Evolutionary conservation across 2,797 vertebrate species (phyloP).

Genomic region (Chelon labrosus): DNA sequence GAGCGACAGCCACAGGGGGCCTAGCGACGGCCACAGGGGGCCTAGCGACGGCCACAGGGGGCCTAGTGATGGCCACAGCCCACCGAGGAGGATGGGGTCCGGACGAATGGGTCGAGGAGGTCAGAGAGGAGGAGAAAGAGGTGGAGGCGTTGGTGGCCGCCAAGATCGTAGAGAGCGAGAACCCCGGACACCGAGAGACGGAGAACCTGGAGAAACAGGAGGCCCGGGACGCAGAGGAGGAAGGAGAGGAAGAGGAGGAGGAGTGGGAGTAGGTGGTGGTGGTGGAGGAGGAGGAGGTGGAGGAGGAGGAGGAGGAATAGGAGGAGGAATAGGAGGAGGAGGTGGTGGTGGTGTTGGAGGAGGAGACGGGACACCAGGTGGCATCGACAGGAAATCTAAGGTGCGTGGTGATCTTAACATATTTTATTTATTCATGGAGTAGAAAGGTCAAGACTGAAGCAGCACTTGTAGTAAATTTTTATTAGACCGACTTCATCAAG

Average conservation of each 20-base stretch:
- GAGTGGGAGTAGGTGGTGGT: slow-evolving; percentile 42
- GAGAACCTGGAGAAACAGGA: slow-evolving; percentile 63
- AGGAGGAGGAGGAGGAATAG: slow-evolving; percentile 52
- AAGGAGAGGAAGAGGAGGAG: slow-evolving; percentile 49
- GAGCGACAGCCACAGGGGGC: slow-evolving; percentile 55
- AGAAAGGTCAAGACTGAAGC: too few relatives aligned
- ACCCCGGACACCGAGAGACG: slow-evolving; percentile 67
- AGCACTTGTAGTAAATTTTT: too few relatives aligned
- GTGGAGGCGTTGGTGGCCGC: slow-evolving; percentile 41
- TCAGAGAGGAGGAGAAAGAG: slow-evolving; percentile 66
- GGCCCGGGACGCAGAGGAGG: slow-evolving; percentile 66
- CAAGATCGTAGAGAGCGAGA: slow-evolving; percentile 68
- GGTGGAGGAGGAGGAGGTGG: slow-evolving; percentile 61
- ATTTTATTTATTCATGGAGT: neutral
- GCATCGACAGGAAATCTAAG: slow-evolving; percentile 89
- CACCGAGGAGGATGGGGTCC: slow-evolving; percentile 67
- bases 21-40: slow-evolving; percentile 33
- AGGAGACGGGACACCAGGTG: slow-evolving; percentile 62
- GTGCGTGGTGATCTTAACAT: slow-evolving; percentile 58
- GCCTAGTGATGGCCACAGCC: slow-evolving; percentile 55
- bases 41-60: neutral
- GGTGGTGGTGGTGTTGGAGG: slow-evolving; percentile 27
- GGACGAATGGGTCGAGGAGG: slow-evolving; percentile 73
- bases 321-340: neutral
- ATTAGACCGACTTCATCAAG: too few relatives aligned